Conservation (phyloP, 30 jellyfish, hydroid and myxozoan genomes). For the Sanderia malayensis region DNA sequence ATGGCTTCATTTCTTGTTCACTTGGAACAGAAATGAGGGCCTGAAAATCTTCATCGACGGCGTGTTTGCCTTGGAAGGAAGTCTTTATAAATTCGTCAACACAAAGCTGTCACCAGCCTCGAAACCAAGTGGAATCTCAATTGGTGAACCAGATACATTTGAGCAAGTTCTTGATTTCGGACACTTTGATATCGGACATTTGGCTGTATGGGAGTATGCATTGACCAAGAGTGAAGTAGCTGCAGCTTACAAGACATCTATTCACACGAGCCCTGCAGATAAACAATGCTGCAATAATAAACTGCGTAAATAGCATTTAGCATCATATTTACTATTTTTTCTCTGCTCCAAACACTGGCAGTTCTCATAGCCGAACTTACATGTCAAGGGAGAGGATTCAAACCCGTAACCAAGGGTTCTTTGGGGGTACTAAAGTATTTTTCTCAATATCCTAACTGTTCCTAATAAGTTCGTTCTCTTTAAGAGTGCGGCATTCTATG, state of each 20-base stretch:
- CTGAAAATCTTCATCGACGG: slow-evolving; percentile 39
- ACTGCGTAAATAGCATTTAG: slow-evolving; percentile 19
- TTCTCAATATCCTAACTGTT: too few relatives aligned
- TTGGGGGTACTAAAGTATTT: too few relatives aligned
- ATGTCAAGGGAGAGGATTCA: too few relatives aligned
- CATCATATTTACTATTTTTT: not conserved
- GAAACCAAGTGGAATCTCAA: not conserved
- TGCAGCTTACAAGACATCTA: slow-evolving; percentile 49
- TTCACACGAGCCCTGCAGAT: slow-evolving; percentile 20
- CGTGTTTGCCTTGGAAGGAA: not conserved
- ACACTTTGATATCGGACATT: slow-evolving; percentile 72
- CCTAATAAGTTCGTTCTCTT: too few relatives aligned
- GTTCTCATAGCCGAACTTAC: too few relatives aligned
- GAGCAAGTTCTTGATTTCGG: slow-evolving; percentile 37
- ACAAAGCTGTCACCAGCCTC: not conserved
- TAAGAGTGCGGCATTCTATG: too few relatives aligned
- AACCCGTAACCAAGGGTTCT: too few relatives aligned
- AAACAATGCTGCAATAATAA: slow-evolving; percentile 48
- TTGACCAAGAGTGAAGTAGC: slow-evolving; percentile 29
- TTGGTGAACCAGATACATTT: not conserved
- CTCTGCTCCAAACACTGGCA: too few relatives aligned
- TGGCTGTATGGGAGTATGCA: slow-evolving; percentile 77
- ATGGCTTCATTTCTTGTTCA: slow-evolving; percentile 58
- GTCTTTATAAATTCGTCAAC: not conserved
- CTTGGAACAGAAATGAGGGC: slow-evolving; percentile 42